Evolutionary conservation across 2,888 invertebrate species (phyloP), one percentile per base, ranked within the genome.

Genomic region (Orgyia antiqua): DNA sequence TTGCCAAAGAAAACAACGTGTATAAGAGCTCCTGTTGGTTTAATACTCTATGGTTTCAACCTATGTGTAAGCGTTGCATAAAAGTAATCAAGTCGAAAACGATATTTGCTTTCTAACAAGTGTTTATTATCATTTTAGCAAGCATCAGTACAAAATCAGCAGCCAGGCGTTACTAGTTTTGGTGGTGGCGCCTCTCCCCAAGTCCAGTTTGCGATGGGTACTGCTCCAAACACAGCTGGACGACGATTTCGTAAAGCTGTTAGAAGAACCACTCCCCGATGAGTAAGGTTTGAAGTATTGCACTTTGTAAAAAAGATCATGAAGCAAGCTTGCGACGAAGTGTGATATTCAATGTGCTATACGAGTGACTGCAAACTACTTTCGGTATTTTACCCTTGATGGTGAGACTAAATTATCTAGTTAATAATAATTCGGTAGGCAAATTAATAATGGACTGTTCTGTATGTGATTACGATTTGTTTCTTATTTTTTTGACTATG

Each of bases 171-270:
- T 24, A 79, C 74, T 43, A 72, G 51, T 33, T 79, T 78, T 50
- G 62, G 63, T 20, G 57, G 50, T 13, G 27, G 42, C 7, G 24
- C 33, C 42, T 21, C 47, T 2, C 49, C 62, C 1, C 66, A 61
- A 10, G 63, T 76, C n/a, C 78, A 78, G 44, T 80, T 82, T 51
- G 70, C 45, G 41, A 73, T 83, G 54, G 82, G 83, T 36, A 76
- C 64, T 30, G 66, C 47, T 10, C 38, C 46, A 18, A 51, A 46
- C 65, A 20, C 67, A 65, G 21, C 39, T 23, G 36, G 39, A 17
- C 64, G 80, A 0, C 71, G 77, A 29, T 45, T 79, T 13, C 65
- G 74, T 33, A 78, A 70, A 34, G 82, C 77, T 0, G 64, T 77
- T 2, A 71, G 82, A n/a, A 57, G 78, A 23, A 69, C 62, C 24